Evolutionary conservation across 2,113 vertebrate species (phyloP), one percentile per base, ranked within the genome.

Genomic region (Rutilus rutilus): DNA sequence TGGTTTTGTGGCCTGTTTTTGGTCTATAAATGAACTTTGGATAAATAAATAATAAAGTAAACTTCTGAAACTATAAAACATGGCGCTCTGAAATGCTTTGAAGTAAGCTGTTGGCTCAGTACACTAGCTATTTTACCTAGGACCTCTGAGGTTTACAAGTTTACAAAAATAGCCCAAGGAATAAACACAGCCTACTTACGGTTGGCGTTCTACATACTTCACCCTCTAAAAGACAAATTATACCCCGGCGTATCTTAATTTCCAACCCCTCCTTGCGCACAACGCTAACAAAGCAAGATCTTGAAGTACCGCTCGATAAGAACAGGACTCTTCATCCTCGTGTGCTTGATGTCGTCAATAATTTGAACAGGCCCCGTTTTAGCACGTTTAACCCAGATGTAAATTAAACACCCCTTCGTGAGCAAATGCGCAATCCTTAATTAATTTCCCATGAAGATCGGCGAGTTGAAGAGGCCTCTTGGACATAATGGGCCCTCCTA

Each of bases 301-400:
- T 78, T 54, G 33, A 60, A 84, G 86, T 60, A 6, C 60, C 17
- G 5, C 36, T 45, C n/a, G 17, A 8, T 27, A 59, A 84, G 54
- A 73, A 50, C 75, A 78, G 52, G 76, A 75, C 6, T 52, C 42
- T 45, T 47, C 74, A 82, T 86, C 42, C 65, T 69, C 25, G 73
- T 76, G 78, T 71, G 1, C 80, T 19, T 30, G 47, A 80, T 84
- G 75, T 78, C 50, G 30, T 21, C 57, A 64, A 47, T 57, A 60
- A 84, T 81, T 78, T 15, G 42, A 67, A 52, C 71, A 47, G 36
- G 19, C 45, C 15, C 30, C 78, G 75, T 82, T 88, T 84, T 85
- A 87, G 82, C 78, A 87, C 88, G 59, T 87, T 78, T 74, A 75
- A 86, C 73, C 60, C 64, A 69, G 73, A 91, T 91, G 85, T 27